These are phyloP conservation scores for Pholis gunnellus DNA, from an alignment of 2,113 vertebrate species.

Conservation along the genomic window DNA sequence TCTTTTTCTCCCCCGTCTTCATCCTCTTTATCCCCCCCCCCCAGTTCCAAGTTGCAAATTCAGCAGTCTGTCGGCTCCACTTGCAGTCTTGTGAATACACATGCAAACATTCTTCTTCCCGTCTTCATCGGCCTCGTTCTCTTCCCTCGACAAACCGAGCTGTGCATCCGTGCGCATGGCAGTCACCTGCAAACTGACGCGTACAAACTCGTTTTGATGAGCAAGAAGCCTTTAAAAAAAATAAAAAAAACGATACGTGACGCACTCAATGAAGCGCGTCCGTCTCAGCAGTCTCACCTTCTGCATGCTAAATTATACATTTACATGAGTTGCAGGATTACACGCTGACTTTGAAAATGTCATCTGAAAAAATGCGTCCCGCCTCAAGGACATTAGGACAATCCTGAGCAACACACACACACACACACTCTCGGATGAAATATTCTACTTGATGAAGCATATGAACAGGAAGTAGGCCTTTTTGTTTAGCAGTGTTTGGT, in stretches of 20 bases:
- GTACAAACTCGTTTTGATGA: constrained; percentile 16
- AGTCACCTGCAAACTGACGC: constrained; percentile 44
- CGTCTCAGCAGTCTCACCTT: constrained; percentile 61
- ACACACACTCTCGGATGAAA: constrained; percentile 27
- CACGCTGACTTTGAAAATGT: constrained; percentile 66
- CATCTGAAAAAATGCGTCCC: constrained; percentile 65
- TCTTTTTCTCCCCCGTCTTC: constrained; percentile 33
- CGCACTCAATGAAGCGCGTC: constrained; percentile 28
- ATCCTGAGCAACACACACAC: constrained; percentile 33
- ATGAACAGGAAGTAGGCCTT: constrained; percentile 59
- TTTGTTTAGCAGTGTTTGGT: constrained; percentile 30
- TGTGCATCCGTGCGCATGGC: not conserved
- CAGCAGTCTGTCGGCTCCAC: constrained; percentile 74
- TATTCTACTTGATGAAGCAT: constrained; percentile 65
- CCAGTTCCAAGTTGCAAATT: constrained; percentile 70
- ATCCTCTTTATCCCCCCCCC: constrained; percentile 45
- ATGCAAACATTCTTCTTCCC: constrained; percentile 46
- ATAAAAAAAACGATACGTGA: not conserved
- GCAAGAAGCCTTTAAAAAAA: constrained; percentile 17
- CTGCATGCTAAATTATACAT: constrained; percentile 67
- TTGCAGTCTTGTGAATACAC: constrained; percentile 49
- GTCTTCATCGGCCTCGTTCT: constrained; percentile 34
- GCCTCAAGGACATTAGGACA: constrained; percentile 59
- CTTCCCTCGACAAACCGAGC: not conserved
- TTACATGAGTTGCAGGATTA: constrained; percentile 66